phyloP scores from a whole-genome alignment of 2,113 vertebrate genomes.

The Dipodomys merriami region DNA sequence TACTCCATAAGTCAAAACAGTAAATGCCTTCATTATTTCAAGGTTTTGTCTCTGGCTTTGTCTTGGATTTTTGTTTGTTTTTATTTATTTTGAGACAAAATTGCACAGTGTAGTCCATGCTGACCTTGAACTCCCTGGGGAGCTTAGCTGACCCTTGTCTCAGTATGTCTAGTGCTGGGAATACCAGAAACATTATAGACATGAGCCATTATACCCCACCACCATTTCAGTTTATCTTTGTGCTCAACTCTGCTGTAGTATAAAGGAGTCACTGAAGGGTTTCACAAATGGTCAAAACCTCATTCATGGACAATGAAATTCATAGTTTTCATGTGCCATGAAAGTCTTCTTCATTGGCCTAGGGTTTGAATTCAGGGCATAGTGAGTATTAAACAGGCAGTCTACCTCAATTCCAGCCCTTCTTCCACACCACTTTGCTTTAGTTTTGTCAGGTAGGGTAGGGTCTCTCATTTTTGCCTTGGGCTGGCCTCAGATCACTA shows the following conservation, averaged over 20 bases:
- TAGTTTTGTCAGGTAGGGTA: too few relatives aligned
- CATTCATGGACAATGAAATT: constrained; percentile 38
- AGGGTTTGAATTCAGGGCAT: too few relatives aligned
- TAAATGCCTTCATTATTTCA: constrained; percentile 22
- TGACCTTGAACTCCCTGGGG: neutral
- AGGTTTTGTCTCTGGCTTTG: neutral
- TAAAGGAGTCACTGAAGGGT: neutral
- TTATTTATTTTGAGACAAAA: neutral
- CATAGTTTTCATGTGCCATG: neutral
- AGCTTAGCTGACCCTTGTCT: neutral
- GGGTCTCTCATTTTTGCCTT: too few relatives aligned
- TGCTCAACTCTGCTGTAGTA: neutral
- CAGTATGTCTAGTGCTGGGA: neutral
- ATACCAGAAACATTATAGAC: neutral
- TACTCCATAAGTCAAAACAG: neutral
- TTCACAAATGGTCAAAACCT: neutral
- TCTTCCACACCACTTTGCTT: too few relatives aligned
- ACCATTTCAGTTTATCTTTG: neutral
- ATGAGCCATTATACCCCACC: neutral
- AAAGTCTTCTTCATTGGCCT: neutral
- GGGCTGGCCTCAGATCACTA: too few relatives aligned
- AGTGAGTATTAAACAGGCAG: too few relatives aligned
- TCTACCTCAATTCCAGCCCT: too few relatives aligned
- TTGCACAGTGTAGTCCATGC: neutral
- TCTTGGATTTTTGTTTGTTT: neutral